Percentiles rank a stretch among this genome's conserved stretches.
Evolutionary conservation across 2,888 invertebrate genomes (phyloP).

Genomic region (Zaprionus bogoriensis): DNA sequence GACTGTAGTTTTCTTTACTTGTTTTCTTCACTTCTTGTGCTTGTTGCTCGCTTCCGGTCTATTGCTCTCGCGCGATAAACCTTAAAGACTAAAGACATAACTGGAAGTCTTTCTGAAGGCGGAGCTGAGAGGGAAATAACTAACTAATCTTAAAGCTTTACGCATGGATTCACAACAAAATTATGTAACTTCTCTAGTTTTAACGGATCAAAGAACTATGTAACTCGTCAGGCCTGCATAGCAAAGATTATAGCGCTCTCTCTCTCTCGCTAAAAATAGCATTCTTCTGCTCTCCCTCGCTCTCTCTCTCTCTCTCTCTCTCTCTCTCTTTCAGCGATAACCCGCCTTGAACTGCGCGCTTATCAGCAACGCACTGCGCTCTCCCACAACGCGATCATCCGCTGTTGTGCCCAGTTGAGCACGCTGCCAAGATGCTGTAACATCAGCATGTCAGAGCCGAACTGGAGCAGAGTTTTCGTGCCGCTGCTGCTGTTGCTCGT

Average conservation of each 20-base stretch:
- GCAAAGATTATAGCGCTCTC: too few species aligned
- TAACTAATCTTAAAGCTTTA: too few species aligned
- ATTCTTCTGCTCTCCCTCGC: not conserved
- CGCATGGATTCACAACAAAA: too few species aligned
- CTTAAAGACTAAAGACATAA: too few species aligned
- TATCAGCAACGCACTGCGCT: slow-evolving; percentile 36
- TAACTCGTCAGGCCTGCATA: not conserved
- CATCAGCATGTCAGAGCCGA: slow-evolving; percentile 45
- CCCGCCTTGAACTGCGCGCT: slow-evolving; percentile 46
- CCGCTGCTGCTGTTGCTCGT: slow-evolving; percentile 1
- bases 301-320: not conserved
- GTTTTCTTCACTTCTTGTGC: too few species aligned
- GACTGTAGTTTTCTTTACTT: too few species aligned
- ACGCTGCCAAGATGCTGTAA: slow-evolving; percentile 38
- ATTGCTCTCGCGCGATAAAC: too few species aligned
- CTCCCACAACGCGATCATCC: not conserved
- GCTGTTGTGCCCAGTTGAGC: slow-evolving; percentile 38
- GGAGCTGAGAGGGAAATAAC: too few species aligned
- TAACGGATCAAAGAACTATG: too few species aligned
- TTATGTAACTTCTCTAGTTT: too few species aligned
- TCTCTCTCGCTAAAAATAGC: not conserved
- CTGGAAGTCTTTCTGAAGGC: too few species aligned
- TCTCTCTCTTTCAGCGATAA: slow-evolving; percentile 40
- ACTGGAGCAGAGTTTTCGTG: slow-evolving; percentile 11
- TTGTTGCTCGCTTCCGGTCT: too few species aligned